These are phyloP conservation scores for Alexandromys fortis DNA, from an alignment of 2,113 vertebrate species.

Conservation along the genomic window DNA sequence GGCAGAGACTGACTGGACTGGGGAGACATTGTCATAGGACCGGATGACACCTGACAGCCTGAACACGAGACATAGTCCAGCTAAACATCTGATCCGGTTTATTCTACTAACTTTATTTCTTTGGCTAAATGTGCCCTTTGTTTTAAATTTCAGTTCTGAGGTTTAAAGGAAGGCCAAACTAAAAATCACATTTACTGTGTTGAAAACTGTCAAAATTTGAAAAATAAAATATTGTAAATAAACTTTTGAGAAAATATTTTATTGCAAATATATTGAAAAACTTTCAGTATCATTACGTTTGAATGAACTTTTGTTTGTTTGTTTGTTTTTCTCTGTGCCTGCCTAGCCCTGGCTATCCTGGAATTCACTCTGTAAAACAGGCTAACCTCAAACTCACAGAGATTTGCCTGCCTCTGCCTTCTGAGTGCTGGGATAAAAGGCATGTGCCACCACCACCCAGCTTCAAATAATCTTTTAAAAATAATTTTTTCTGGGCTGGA, in stretches of 20 bases:
- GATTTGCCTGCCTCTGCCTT: no score
- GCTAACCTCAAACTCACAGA: no score
- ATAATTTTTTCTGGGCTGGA: no score
- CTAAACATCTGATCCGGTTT: not conserved
- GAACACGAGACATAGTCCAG: not conserved
- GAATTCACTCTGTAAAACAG: no score
- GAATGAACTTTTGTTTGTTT: no score
- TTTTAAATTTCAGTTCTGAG: conserved; percentile 10
- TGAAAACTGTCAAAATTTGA: not conserved
- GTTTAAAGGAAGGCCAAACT: not conserved
- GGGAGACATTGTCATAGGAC: not conserved
- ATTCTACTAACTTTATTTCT: conserved; percentile 7
- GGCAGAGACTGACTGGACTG: not conserved
- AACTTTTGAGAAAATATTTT: not conserved
- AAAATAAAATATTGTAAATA: not conserved
- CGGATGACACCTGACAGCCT: not conserved
- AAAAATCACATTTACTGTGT: not conserved
- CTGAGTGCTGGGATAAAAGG: no score
- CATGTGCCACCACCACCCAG: no score
- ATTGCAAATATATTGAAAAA: not conserved
- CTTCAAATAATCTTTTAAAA: no score
- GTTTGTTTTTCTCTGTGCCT: no score
- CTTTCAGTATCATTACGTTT: no score
- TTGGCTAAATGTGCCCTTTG: conserved; percentile 1
- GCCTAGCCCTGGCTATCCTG: no score